Conservation (phyloP, 2,797 vertebrate genomes). For the Chelon labrosus region DNA sequence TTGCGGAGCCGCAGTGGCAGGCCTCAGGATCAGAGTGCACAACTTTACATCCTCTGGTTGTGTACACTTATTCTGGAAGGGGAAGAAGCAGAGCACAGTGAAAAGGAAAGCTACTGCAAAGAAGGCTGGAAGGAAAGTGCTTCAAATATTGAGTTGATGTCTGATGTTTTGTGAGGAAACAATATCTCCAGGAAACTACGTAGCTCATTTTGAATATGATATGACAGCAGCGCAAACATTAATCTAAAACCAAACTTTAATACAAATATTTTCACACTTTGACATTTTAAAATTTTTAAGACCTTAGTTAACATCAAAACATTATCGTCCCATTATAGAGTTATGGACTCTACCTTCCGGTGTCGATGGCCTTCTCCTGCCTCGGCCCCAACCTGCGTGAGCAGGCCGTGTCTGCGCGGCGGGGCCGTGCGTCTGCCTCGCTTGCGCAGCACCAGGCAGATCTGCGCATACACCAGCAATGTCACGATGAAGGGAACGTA, state of each 20-base stretch:
- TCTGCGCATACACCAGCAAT: conserved; percentile 85
- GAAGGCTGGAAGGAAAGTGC: no score
- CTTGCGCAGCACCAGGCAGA: conserved; percentile 84
- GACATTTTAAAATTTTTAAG: no score
- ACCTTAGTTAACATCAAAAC: no score
- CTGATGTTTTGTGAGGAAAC: no score
- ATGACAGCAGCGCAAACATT: no score
- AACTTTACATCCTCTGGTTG: conserved; percentile 87
- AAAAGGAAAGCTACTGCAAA: neutral
- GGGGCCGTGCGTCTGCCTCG: conserved; percentile 82
- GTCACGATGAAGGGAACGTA: conserved; percentile 88
- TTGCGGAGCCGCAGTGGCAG: conserved; percentile 69
- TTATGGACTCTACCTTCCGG: conserved; percentile 71
- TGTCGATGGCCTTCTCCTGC: conserved; percentile 62
- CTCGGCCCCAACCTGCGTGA: conserved; percentile 41
- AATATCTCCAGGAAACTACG: no score
- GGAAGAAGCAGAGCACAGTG: neutral
- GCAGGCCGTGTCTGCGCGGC: conserved; percentile 63
- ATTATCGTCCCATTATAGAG: no score
- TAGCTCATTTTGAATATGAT: no score
- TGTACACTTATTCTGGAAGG: conserved; percentile 83
- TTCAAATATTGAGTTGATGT: no score
- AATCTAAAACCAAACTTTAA: no score
- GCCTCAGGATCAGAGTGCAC: conserved; percentile 82
- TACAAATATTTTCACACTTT: no score